Evolutionary conservation across 2,113 vertebrate species (phyloP).

Genomic region (Dryoscopus gambensis): DNA sequence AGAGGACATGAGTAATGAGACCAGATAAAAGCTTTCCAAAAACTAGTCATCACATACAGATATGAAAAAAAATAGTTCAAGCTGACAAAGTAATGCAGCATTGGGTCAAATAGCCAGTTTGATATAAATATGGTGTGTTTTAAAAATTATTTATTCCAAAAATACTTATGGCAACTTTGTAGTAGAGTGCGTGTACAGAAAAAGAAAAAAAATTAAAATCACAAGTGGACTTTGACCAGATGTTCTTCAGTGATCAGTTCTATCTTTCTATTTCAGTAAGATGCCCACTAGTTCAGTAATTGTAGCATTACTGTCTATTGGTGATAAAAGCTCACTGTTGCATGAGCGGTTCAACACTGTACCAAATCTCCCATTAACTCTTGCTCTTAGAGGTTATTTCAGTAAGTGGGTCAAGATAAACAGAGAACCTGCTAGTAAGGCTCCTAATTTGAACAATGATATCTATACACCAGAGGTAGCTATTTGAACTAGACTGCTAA

Average conservation of each 20-base stretch:
- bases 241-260: background rate
- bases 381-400: conserved; percentile 43
- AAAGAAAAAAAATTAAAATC: background rate
- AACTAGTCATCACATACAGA: background rate
- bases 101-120: background rate
- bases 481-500: background rate
- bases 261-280: background rate
- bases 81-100: background rate
- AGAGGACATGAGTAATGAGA: background rate
- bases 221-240: background rate
- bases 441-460: background rate
- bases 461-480: background rate
- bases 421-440: background rate
- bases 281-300: background rate
- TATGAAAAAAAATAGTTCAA: background rate
- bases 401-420: conserved; percentile 54
- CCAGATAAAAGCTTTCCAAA: background rate
- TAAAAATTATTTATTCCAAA: background rate
- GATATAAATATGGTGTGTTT: background rate
- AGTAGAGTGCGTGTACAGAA: background rate
- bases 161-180: background rate
- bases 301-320: background rate
- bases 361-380: background rate
- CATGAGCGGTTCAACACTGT: background rate
- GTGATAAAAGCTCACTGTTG: background rate